Base-by-base conservation (phyloP, 35 echinoderm and acorn worm genomes). In the Stichopus chloronotus region DNA sequence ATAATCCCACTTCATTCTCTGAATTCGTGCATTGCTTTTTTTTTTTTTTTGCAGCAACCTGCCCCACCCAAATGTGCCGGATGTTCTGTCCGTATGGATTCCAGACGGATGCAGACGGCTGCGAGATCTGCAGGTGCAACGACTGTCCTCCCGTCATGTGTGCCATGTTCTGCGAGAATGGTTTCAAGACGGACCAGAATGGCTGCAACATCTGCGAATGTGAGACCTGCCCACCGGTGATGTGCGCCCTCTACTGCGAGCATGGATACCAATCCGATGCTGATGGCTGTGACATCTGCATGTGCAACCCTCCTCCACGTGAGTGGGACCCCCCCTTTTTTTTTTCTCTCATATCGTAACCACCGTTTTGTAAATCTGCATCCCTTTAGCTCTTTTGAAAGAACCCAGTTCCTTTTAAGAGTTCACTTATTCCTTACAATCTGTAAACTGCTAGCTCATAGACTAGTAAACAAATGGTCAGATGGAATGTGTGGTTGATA, bases 91-190 rank as follows among this genome's bases (percentile, higher is more conserved):
- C 56, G 25, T 71, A 79, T 43, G 93, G 93, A 17, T 90, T 90
- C 56, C 56, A 88, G 17, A 82, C 9, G 30, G 87, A 94, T 71
- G 77, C 21, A 8, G 63, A 94, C 25, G 93, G 93, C 24, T 94
- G 93, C 55, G 87, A 94, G 30, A 90, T 94, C 43, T 94, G 93
- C 65, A 72, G 61, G 24, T 94, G 93, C 78, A 55, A 79, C 8
- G 20, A 19, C 12, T 79, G 83, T 30, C 55, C 59, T 59, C 22
- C 88, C 71, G 63, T 90, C 9, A 25, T 21, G 7, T 95, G 90
- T 90, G 54, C 52, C 22, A 92, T 92, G 13, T 93, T 93, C 85
- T 95, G 94, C 52, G 74, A 93, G 2, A 84, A 91, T 92, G 94
- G 94, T 22, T 90, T 82, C 78, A 93, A 86, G 88, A 88, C 85